Evolutionary conservation across 2,888 invertebrate species (phyloP).

Genomic region (Seira musarum): DNA sequence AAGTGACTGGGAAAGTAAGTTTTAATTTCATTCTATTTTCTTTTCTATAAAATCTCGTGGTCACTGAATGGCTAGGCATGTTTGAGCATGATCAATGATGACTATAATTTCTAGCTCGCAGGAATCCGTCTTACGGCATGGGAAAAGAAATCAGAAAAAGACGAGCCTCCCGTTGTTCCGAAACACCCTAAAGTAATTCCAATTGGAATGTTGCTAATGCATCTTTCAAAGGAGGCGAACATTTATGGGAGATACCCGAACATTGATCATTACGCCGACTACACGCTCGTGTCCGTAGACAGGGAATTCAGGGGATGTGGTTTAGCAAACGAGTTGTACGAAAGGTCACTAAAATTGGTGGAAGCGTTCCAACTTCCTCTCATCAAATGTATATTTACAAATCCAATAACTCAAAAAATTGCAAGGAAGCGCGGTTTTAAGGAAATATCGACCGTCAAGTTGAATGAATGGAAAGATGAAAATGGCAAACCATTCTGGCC

Average conservation of each 20-base stretch:
- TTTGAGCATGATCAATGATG: too few relatives aligned
- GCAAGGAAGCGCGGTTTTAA: conserved; percentile 49
- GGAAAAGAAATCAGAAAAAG: not conserved
- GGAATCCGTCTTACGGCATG: conserved; percentile 34
- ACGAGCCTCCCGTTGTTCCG: conserved; percentile 15
- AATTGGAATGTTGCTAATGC: not conserved
- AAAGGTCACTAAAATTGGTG: conserved; percentile 45
- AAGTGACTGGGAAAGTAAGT: conserved; percentile 41
- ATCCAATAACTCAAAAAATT: conserved; percentile 55
- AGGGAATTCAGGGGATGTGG: conserved; percentile 49
- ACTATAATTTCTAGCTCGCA: conserved; percentile 37
- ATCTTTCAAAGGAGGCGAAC: conserved; percentile 30
- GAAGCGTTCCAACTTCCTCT: conserved; percentile 43
- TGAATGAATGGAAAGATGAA: conserved; percentile 46
- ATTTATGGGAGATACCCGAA: conserved; percentile 45
- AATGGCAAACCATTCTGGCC: conserved; percentile 42
- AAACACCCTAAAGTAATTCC: not conserved
- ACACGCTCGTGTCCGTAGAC: conserved; percentile 53
- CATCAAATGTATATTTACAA: conserved; percentile 51
- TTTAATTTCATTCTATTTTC: not conserved
- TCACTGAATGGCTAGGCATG: too few relatives aligned
- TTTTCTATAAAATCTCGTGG: too few relatives aligned
- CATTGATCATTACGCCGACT: conserved; percentile 45
- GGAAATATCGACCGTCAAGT: conserved; percentile 35
- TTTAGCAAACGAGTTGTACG: conserved; percentile 54